These are phyloP conservation scores for Arctia plantaginis DNA, from an alignment of 2,888 invertebrate species.

Conservation along the genomic window DNA sequence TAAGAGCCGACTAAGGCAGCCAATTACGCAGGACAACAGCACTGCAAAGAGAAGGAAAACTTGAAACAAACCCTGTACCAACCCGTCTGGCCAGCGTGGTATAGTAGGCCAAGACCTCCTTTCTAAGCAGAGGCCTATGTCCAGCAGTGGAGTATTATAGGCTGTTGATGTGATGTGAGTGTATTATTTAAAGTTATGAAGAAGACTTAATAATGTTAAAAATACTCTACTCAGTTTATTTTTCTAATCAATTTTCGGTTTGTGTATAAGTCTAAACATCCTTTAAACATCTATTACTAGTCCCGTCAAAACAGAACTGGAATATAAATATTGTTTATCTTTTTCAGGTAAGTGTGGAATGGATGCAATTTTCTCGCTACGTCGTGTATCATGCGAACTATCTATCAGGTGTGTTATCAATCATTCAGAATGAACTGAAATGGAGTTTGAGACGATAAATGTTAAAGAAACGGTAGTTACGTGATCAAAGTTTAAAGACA, in stretches of 20 bases:
- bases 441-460: slow-evolving; percentile 33
- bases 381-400: slow-evolving; percentile 55
- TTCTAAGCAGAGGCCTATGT: no score
- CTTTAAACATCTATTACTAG: slow-evolving; percentile 15
- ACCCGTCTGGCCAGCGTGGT: no score
- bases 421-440: slow-evolving; percentile 51
- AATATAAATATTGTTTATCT: slow-evolving; percentile 45
- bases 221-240: background rate
- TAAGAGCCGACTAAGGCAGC: no score
- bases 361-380: slow-evolving; percentile 57
- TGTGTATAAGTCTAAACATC: background rate
- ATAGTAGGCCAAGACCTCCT: no score
- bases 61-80: no score
- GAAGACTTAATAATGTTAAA: background rate
- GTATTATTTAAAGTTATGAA: no score
- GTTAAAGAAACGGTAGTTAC: slow-evolving; percentile 14
- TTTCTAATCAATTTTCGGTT: background rate
- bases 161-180: no score
- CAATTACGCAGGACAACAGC: no score
- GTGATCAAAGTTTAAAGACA: background rate
- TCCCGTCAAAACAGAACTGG: slow-evolving; percentile 11
- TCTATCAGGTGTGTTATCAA: slow-evolving; percentile 60
- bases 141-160: no score
- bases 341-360: slow-evolving; percentile 60
- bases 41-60: no score